Conservation (phyloP, 2,113 vertebrate genomes). For the Saguinus imperator region DNA sequence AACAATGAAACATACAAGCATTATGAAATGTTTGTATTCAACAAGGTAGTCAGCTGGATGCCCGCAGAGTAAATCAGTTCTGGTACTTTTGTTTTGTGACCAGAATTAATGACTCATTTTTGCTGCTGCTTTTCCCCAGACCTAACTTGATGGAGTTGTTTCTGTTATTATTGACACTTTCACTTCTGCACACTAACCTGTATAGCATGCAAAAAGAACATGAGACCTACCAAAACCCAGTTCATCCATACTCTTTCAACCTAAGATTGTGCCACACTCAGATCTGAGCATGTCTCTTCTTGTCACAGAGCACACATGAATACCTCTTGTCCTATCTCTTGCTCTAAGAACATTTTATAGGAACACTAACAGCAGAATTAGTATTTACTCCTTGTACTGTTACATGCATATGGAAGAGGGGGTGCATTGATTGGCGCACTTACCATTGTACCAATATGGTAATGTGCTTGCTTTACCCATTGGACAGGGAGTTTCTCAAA, state of each 20-base stretch:
- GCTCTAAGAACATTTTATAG: not conserved
- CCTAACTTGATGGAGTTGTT: not conserved
- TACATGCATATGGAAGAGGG: accelerated
- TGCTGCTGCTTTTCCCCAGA: not conserved
- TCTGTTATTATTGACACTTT: not conserved
- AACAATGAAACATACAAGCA: constrained; percentile 3
- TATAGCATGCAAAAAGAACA: not conserved
- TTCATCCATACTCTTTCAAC: not conserved
- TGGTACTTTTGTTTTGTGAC: accelerated
- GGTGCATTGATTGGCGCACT: too few relatives aligned
- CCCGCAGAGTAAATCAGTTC: constrained; percentile 62
- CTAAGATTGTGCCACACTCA: not conserved
- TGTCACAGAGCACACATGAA: not conserved
- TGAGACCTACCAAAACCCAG: not conserved
- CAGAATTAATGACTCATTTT: constrained; percentile 9
- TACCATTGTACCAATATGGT: not conserved
- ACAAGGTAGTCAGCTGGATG: not conserved
- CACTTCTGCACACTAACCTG: constrained; percentile 1
- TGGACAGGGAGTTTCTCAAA: not conserved
- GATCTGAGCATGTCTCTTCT: not conserved
- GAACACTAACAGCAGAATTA: not conserved
- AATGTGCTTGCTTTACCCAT: not conserved
- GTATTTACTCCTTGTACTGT: not conserved
- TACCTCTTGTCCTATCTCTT: not conserved
- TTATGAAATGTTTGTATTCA: not conserved